phyloP scores from a whole-genome alignment of 2,797 vertebrate genomes.

The Pempheris klunzingeri region DNA sequence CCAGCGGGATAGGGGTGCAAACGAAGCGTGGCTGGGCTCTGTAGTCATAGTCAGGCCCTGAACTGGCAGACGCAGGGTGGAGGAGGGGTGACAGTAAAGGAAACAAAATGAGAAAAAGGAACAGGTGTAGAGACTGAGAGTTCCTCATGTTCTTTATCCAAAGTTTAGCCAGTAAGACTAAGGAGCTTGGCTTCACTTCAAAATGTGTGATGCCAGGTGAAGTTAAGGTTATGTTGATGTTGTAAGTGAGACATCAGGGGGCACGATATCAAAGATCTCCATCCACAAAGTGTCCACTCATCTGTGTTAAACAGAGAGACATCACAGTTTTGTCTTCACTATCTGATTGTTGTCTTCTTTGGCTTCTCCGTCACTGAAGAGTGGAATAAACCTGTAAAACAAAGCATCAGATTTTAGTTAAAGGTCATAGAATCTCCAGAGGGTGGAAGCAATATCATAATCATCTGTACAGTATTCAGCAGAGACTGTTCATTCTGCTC shows the following conservation, averaged over 20 bases:
- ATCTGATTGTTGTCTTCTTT: background rate
- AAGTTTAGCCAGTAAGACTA: constrained; percentile 30
- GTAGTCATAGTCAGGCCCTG: constrained; percentile 70
- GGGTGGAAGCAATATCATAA: background rate
- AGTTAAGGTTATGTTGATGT: constrained; percentile 26
- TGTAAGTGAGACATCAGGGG: constrained; percentile 49
- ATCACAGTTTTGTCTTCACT: background rate
- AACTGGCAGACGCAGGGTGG: constrained; percentile 42
- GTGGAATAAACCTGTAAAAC: constrained; percentile 49
- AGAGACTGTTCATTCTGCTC: background rate
- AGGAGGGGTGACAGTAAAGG: constrained; percentile 54
- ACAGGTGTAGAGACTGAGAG: constrained; percentile 21
- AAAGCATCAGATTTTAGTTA: constrained; percentile 36
- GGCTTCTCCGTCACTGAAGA: constrained; percentile 1
- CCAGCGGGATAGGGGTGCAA: constrained; percentile 86
- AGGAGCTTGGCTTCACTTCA: constrained; percentile 57
- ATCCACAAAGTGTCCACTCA: constrained; percentile 25
- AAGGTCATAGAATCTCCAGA: background rate
- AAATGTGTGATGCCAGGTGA: constrained; percentile 26
- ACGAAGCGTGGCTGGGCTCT: constrained; percentile 85
- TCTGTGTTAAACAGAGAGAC: background rate
- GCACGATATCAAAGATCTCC: constrained; percentile 14
- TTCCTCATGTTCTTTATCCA: constrained; percentile 64
- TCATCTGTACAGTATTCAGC: background rate
- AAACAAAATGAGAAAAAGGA: constrained; percentile 25